Evolutionary conservation across 2,888 invertebrate genomes (phyloP).

Genomic region (Chymomyza procnemis): DNA sequence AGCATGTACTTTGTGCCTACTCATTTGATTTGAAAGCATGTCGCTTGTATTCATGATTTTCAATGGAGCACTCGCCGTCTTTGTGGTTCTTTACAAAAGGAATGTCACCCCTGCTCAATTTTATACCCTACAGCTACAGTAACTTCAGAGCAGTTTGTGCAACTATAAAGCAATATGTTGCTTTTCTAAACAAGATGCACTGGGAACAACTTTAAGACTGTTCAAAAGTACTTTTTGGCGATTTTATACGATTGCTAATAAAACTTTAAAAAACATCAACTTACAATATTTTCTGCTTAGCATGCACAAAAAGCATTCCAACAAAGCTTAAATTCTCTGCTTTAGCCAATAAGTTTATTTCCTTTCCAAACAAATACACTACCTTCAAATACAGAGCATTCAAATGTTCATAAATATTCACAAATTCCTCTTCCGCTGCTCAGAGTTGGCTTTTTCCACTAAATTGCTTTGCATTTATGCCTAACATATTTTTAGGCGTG

Average conservation of each 20-base stretch:
- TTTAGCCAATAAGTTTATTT: constrained; percentile 3
- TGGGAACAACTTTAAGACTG: too few relatives aligned
- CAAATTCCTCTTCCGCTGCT: neutral
- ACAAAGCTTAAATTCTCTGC: too few relatives aligned
- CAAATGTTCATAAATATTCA: neutral
- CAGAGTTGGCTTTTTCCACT: constrained; percentile 51
- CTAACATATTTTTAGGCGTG: constrained; percentile 62
- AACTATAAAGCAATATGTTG: constrained; percentile 22
- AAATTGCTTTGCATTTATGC: constrained; percentile 65
- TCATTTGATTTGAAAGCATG: constrained; percentile 65
- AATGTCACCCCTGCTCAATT: neutral
- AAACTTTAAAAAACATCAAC: too few relatives aligned
- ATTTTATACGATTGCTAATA: too few relatives aligned
- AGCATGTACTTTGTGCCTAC: constrained; percentile 44
- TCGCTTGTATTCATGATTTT: constrained; percentile 20
- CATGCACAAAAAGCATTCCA: too few relatives aligned
- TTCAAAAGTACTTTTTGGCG: too few relatives aligned
- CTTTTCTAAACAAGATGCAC: too few relatives aligned
- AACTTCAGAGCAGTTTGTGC: neutral
- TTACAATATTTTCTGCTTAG: too few relatives aligned
- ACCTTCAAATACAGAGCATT: neutral
- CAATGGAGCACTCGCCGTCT: neutral
- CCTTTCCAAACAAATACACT: neutral
- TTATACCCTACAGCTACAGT: neutral
- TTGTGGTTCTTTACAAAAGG: neutral